These are phyloP conservation scores for Morelia viridis DNA, from an alignment of 2,797 vertebrate genomes.

Conservation along the genomic window DNA sequence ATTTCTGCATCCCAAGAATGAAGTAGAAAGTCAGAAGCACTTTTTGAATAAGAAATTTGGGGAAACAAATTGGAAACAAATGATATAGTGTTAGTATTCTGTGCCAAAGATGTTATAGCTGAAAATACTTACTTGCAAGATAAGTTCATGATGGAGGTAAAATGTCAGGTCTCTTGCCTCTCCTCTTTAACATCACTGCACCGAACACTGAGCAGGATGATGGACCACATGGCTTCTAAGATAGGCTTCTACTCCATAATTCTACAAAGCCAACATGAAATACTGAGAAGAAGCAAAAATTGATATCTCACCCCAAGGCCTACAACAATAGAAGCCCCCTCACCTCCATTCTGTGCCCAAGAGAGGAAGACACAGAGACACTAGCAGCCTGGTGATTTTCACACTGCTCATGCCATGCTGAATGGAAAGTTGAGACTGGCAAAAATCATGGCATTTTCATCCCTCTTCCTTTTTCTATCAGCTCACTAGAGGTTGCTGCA, in stretches of 20 bases:
- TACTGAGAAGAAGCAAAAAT: background rate
- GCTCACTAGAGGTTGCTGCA: background rate
- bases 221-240: background rate
- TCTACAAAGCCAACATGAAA: background rate
- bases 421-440: background rate
- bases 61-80: background rate
- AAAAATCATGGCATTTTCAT: background rate
- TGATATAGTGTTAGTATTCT: background rate
- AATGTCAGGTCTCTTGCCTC: background rate
- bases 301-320: background rate
- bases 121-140: background rate
- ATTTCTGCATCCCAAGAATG: background rate
- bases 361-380: background rate
- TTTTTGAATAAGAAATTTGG: background rate
- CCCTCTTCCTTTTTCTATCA: background rate
- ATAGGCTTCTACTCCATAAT: background rate
- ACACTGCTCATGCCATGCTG: background rate
- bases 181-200: background rate
- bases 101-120: background rate
- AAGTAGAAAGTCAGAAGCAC: background rate
- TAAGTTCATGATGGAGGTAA: background rate
- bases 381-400: background rate
- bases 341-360: background rate
- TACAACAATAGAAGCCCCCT: background rate
- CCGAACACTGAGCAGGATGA: background rate